A percentile compares a stretch with the other conserved stretches of the same genome.
Evolutionary conservation across 2,113 vertebrate species (phyloP).

Genomic region (Mus musculus): GRCm39 chr1:38093501-38094000

Average conservation of each 20-base stretch:
- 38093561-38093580: not conserved
- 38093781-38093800: not conserved
- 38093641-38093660: not conserved
- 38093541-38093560: not conserved
- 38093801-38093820: fast-evolving
- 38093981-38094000: not conserved
- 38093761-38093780: not conserved
- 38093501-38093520: not conserved
- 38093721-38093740: not conserved
- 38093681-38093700: not conserved
- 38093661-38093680: not conserved
- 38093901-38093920: slow-evolving; percentile 95
- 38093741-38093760: not conserved
- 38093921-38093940: slow-evolving; percentile 97
- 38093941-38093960: slow-evolving; percentile 90
- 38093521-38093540: not conserved
- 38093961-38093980: not conserved
- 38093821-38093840: slow-evolving; percentile 80
- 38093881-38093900: slow-evolving; percentile 94
- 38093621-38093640: not conserved
- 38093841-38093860: slow-evolving; percentile 82
- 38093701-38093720: too few species aligned
- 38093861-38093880: slow-evolving; percentile 87
- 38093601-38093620: not conserved
- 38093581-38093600: not conserved